Conservation (phyloP, 2,888 invertebrate species). For the Erpobdella octoculata region DNA sequence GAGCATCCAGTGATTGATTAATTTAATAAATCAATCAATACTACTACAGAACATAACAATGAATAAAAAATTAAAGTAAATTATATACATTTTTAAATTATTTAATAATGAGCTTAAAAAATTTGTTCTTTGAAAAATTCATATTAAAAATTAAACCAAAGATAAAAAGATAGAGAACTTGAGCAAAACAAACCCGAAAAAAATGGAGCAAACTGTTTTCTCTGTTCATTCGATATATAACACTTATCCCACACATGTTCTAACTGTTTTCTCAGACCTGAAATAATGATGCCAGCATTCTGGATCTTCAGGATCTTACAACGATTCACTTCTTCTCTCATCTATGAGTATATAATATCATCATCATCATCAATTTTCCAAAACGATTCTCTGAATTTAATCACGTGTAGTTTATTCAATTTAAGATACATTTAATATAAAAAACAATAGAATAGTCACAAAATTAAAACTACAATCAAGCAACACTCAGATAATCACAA, state of each 20-base stretch:
- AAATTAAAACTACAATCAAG: too few relatives aligned
- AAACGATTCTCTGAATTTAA: too few relatives aligned
- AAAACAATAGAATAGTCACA: too few relatives aligned
- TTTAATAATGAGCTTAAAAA: not conserved
- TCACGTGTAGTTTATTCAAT: not conserved
- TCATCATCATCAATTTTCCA: not conserved
- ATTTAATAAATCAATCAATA: too few relatives aligned
- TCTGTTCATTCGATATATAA: conserved; percentile 13
- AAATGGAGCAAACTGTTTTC: conserved; percentile 10
- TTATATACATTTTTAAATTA: not conserved
- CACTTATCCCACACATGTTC: conserved; percentile 21
- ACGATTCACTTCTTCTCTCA: conserved; percentile 10
- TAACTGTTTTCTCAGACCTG: not conserved
- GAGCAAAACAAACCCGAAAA: not conserved
- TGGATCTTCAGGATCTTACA: conserved; percentile 23
- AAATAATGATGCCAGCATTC: conserved; percentile 11
- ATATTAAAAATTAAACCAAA: not conserved
- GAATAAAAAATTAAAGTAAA: not conserved
- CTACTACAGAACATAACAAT: too few relatives aligned
- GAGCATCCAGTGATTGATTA: too few relatives aligned
- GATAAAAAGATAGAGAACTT: not conserved
- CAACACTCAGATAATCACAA: not conserved
- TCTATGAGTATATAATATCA: conserved; percentile 6
- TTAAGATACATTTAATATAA: too few relatives aligned
- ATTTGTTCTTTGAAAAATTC: not conserved